A percentile compares a stretch with the other conserved stretches of the same genome.
Conservation (phyloP, 2,888 invertebrate genomes). For the Rotaria magnacalcarata region DNA sequence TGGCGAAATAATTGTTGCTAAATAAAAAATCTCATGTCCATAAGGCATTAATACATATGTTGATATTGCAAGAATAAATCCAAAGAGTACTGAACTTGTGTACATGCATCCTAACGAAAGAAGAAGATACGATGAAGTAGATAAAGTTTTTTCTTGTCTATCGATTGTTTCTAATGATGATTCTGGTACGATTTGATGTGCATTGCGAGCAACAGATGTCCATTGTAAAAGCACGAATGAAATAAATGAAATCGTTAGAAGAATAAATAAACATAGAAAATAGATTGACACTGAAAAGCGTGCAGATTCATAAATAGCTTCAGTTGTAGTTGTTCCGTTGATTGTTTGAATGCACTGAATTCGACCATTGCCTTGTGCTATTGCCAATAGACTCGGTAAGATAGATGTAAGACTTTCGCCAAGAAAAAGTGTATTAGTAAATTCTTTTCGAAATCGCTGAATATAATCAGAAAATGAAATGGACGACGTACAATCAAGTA, state of each 20-base stretch:
- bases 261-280: slow-evolving; percentile 24
- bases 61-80: not conserved
- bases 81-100: not conserved
- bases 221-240: slow-evolving; percentile 16
- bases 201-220: not conserved
- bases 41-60: slow-evolving; percentile 21
- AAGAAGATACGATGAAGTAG: not conserved
- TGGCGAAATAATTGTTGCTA: not conserved
- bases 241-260: not conserved
- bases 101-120: not conserved
- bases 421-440: not conserved
- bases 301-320: not conserved
- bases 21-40: slow-evolving; percentile 8
- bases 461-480: slow-evolving; percentile 27
- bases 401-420: slow-evolving; percentile 32
- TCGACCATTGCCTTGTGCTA: slow-evolving; percentile 8
- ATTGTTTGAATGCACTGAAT: not conserved
- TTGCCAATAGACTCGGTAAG: slow-evolving; percentile 19
- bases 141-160: not conserved
- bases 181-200: not conserved
- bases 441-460: slow-evolving; percentile 17
- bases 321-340: not conserved
- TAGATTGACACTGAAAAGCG: slow-evolving; percentile 30
- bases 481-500: not conserved
- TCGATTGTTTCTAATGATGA: not conserved